Percentiles rank a stretch among this genome's conserved stretches.
Evolutionary conservation across 2,113 vertebrate genomes (phyloP).

Genomic region (Pogona vitticeps): DNA sequence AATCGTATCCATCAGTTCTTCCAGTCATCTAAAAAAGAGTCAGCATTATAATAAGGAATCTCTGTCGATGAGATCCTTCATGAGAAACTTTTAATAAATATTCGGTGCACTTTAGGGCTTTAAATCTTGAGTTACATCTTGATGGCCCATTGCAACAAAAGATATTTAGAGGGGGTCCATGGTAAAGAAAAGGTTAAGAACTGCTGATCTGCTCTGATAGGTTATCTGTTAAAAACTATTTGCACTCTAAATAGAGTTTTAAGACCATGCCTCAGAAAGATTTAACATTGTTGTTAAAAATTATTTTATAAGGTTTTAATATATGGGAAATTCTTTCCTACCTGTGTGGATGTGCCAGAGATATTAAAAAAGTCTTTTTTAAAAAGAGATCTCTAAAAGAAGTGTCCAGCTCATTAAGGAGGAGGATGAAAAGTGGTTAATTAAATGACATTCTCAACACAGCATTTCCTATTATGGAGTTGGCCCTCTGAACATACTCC

Average conservation of each 20-base stretch:
- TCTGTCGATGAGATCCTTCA: no score
- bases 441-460: neutral
- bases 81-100: no score
- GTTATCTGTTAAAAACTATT: neutral
- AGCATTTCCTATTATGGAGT: conserved; percentile 10
- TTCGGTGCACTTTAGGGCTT: no score
- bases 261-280: neutral
- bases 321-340: neutral
- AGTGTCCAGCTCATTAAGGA: neutral
- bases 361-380: neutral
- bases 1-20: no score
- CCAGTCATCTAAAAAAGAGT: no score
- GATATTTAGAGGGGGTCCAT: no score
- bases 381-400: neutral
- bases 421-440: conserved; percentile 7
- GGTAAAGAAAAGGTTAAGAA: no score
- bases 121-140: no score
- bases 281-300: neutral
- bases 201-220: neutral
- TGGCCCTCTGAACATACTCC: neutral
- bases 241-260: neutral
- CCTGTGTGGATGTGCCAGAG: neutral
- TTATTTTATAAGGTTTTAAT: neutral
- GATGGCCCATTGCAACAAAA: no score
- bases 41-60: no score